Base-by-base conservation (phyloP, 2,888 invertebrate species). In the Drosophila parthenogenetica region DNA sequence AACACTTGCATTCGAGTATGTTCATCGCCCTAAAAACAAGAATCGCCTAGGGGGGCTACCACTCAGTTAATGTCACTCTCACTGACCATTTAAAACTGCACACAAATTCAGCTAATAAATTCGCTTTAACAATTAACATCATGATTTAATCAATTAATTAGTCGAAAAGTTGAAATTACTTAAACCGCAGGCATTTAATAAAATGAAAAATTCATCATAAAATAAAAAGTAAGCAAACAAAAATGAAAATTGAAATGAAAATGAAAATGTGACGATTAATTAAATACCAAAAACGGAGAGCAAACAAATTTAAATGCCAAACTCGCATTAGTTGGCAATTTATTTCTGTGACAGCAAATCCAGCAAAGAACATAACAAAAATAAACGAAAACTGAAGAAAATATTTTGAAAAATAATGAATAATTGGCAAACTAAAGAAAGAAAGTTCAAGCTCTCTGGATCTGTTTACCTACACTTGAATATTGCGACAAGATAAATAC, bases 401-500 rank as follows among this genome's bases (percentile, higher is more conserved):
- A 62, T 61, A 16, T 45, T 14, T 32, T 10, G 8, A 42, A 61
- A 51, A 43, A 71, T 70, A 61, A 68, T 59, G 50, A 73, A 73
- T 73, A 68, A 68, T 73, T 72, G 58, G 11, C 7, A 49, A 45
- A 60, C 65, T 32, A 42, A 61, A 29, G 37, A 39, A 39, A 17
- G 19, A 68, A 73, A 81, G 73, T 64, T 70, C 7, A 37, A 42
- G 39, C 25, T 37, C 16, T 11, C 35, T 22, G 43, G 53, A 16
- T 29, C 55, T 79, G 63, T 73, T 73, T 79, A 65, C 53, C 58
- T 67, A 61, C 50, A 70, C 77, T 70, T 77, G 67, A 65, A 73
- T 77, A 69, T 39, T 53, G 64, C 58, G 64, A 65, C 69, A 63
- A 79, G 61, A 78, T 73, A 69, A 82, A 75, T 63, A 63, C 66